phyloP scores from a whole-genome alignment of 2,888 invertebrate species.

The Argynnis bischoffii region DNA sequence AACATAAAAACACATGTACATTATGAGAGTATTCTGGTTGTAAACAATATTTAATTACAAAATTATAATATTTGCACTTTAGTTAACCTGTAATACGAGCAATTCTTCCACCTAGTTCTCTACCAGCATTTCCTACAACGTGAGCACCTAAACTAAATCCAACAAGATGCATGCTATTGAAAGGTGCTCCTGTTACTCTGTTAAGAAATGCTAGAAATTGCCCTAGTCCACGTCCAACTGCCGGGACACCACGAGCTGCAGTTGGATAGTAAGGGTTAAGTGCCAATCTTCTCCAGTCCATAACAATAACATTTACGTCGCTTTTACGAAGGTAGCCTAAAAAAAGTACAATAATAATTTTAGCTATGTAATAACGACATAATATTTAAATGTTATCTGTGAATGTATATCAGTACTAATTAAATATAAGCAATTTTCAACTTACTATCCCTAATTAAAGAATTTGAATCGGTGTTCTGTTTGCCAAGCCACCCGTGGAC shows the following conservation, averaged over 20 bases:
- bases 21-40: neutral
- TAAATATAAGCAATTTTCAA: neutral
- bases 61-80: neutral
- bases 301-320: slow-evolving; percentile 64
- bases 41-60: neutral
- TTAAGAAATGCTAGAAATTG: slow-evolving; percentile 63
- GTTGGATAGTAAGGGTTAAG: slow-evolving; percentile 51
- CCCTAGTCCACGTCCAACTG: slow-evolving; percentile 65
- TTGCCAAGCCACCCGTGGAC: slow-evolving; percentile 52
- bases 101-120: slow-evolving; percentile 57
- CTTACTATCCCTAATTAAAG: slow-evolving; percentile 55
- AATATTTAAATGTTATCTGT: too few species aligned
- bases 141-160: slow-evolving; percentile 79
- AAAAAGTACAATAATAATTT: neutral
- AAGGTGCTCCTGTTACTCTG: slow-evolving; percentile 52
- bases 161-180: slow-evolving; percentile 62
- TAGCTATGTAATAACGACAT: too few species aligned
- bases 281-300: slow-evolving; percentile 69
- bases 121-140: slow-evolving; percentile 68
- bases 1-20: neutral
- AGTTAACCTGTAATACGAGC: slow-evolving; percentile 66
- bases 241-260: slow-evolving; percentile 61
- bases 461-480: slow-evolving; percentile 53
- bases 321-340: slow-evolving; percentile 55
- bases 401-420: neutral